Evolutionary conservation across 2,113 vertebrate genomes (phyloP).

Genomic region (Marmota monax): DNA sequence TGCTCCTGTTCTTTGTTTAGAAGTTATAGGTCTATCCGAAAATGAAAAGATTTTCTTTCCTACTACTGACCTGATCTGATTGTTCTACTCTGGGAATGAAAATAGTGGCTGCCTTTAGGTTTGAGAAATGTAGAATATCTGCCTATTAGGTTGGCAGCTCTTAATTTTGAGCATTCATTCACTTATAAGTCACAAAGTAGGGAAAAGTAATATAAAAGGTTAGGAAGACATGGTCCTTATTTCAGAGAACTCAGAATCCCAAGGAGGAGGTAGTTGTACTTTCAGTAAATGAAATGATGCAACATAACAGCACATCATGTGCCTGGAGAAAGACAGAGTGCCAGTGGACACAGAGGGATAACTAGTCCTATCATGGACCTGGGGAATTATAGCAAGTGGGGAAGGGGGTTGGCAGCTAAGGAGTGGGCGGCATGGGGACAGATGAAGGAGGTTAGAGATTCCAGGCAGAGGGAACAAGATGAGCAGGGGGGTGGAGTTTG

Average conservation of each 20-base stretch:
- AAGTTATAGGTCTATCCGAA: background rate
- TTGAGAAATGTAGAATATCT: background rate
- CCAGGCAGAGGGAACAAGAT: background rate
- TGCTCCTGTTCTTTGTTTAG: constrained; percentile 32
- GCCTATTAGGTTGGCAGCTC: background rate
- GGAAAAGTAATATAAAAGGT: background rate
- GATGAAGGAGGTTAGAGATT: too few relatives aligned
- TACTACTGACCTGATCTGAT: background rate
- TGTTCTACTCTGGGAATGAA: background rate
- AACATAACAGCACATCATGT: background rate
- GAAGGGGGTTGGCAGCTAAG: background rate
- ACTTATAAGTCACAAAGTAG: background rate
- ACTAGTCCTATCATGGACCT: accelerated
- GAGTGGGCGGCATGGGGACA: background rate
- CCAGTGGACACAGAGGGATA: accelerated
- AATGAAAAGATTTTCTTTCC: background rate
- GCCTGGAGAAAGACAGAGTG: background rate
- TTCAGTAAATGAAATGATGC: background rate
- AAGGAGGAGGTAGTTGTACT: background rate
- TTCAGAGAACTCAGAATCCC: background rate
- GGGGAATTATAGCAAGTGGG: background rate
- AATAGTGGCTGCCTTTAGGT: background rate
- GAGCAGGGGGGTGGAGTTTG: background rate
- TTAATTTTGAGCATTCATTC: background rate
- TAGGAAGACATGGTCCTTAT: background rate